Conservation (phyloP, 1,140 invertebrate species). For the Latrodectus geometricus region DNA sequence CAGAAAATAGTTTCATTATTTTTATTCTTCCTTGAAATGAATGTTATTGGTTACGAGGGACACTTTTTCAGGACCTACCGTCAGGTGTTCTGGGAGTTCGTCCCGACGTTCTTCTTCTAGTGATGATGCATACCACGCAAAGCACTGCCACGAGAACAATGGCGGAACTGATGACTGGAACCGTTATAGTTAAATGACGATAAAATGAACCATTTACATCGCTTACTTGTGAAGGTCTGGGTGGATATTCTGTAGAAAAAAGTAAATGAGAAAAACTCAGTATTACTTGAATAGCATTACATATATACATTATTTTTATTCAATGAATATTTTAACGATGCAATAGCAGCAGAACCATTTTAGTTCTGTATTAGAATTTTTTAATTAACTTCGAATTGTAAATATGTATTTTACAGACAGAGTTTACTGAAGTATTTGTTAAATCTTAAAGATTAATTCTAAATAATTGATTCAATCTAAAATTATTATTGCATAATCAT, state of each 20-base stretch:
- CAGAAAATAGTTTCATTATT: neutral
- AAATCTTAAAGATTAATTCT: no score
- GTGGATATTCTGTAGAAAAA: conserved; percentile 44
- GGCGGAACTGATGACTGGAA: conserved; percentile 50
- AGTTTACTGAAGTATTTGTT: no score
- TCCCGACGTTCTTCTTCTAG: conserved; percentile 36
- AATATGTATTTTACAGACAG: no score
- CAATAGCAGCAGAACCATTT: no score
- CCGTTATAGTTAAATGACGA: conserved; percentile 57
- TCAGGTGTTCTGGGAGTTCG: conserved; percentile 33
- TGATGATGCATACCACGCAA: conserved; percentile 52
- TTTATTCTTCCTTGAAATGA: neutral
- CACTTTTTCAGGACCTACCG: conserved; percentile 9
- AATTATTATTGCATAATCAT: no score
- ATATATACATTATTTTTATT: no score
- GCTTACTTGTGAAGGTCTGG: conserved; percentile 45
- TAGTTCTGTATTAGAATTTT: no score
- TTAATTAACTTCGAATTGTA: no score
- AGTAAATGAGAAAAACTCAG: neutral
- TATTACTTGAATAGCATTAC: no score
- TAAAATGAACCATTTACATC: conserved; percentile 54
- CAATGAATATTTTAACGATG: no score
- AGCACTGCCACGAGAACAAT: conserved; percentile 51
- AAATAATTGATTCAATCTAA: no score
- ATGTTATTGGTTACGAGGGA: neutral